Evolutionary conservation across 2,113 vertebrate genomes (phyloP), one percentile per base, ranked within the genome.

Genomic region (Piprites chloris): DNA sequence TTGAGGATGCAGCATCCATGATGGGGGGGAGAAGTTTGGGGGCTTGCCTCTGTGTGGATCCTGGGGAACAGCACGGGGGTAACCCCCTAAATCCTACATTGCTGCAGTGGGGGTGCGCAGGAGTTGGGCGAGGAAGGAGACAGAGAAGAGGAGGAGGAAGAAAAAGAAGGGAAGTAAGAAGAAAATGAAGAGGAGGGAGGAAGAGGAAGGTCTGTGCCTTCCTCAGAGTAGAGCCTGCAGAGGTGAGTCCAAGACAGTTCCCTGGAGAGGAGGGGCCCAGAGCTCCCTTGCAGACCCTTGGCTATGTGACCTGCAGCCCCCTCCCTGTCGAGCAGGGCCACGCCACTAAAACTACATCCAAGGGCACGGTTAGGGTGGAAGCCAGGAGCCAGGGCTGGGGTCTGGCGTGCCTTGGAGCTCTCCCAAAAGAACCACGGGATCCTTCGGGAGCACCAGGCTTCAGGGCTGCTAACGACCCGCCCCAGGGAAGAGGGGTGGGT

Each of bases 401-500:
- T 32, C n/a, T 68, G 39, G 17, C 28, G 91, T 37, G 67, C n/a
- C n/a, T 41, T 8, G 44, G 58, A 72, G 44, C 19, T 33, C 22
- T 63, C 37, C 39, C 16, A 2, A 12, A 33, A 49, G 22, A 14
- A 5, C 4, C 42, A 49, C 12, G 7, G 0, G 2, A 6, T 32
- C 17, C 33, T 12, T 5, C 14, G 3, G n/a, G 44, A 44, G 28
- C 58, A 20, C 3, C 14, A 24, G 55, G 26, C n/a, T 52, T 30
- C 14, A 5, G 44, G 55, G 66, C 27, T 53, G 32, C 24, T 4
- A 0, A 18, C 10, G 35, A 12, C 14, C 35, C 8, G n/a, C 3
- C 0, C 0, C 9, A 18, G 50, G 23, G 28, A 15, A 17, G 44
- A 27, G 44, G 3, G 41, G 2, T 1, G 5, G 77, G 12, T 14